Conservation (phyloP, 2,888 invertebrate genomes). For the Cataglyphis rosenhaueri region DNA sequence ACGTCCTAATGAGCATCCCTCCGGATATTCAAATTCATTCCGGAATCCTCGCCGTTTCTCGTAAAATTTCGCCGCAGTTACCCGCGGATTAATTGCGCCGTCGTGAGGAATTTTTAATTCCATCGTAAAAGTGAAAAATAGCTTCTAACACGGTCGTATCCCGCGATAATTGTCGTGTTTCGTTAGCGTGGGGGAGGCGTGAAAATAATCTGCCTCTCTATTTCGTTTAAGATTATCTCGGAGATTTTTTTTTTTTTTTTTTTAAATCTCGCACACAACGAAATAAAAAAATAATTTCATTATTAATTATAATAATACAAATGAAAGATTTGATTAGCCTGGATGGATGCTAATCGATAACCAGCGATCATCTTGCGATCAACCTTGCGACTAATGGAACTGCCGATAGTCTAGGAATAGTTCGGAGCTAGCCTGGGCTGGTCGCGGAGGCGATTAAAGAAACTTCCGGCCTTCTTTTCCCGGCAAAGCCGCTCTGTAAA, state of each 20-base stretch:
- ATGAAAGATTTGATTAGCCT: not conserved
- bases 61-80: not conserved
- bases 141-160: not conserved
- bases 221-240: not conserved
- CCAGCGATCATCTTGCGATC: not conserved
- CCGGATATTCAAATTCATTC: not conserved
- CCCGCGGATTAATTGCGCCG: conserved; percentile 18
- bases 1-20: conserved; percentile 7
- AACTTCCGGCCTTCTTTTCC: conserved; percentile 42
- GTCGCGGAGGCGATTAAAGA: conserved; percentile 55
- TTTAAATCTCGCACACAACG: not conserved
- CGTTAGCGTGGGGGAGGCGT: not conserved
- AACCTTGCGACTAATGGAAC: conserved; percentile 21
- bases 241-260: not conserved
- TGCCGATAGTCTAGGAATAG: not conserved
- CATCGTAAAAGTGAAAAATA: not conserved
- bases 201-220: not conserved
- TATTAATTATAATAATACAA: not conserved
- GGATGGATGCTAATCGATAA: conserved; percentile 18
- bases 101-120: conserved; percentile 1
- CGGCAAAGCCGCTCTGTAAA: conserved; percentile 21
- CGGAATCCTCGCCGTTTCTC: not conserved
- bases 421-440: conserved; percentile 10
- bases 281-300: not conserved
- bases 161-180: conserved; percentile 7